A percentile compares a stretch with the other conserved stretches of the same genome.
phyloP scores from a whole-genome alignment of 2,888 invertebrate species.

The Lymantria monacha region DNA sequence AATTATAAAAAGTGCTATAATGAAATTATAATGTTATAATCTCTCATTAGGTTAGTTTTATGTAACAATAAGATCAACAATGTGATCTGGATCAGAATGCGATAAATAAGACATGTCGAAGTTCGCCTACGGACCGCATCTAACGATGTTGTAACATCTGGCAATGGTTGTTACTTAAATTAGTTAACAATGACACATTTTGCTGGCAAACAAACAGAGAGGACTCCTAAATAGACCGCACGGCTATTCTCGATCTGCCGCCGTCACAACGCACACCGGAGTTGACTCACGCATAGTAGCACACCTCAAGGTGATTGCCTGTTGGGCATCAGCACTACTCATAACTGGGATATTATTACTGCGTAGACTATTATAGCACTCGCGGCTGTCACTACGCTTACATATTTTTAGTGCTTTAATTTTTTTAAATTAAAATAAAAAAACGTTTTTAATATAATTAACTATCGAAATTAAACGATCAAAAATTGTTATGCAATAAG shows the following conservation, averaged over 20 bases:
- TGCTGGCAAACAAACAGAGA: conserved; percentile 80
- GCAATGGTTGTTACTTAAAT: conserved; percentile 78
- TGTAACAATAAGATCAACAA: background rate
- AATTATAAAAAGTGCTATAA: too few species aligned
- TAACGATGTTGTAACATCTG: conserved; percentile 74
- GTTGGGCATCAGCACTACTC: conserved; percentile 36
- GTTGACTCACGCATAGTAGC: conserved; percentile 73
- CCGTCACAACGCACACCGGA: conserved; percentile 74
- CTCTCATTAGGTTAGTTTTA: background rate
- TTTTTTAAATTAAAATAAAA: background rate
- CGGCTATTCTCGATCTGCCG: conserved; percentile 72
- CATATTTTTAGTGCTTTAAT: background rate
- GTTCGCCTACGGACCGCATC: conserved; percentile 46
- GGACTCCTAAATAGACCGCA: conserved; percentile 77
- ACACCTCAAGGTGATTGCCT: conserved; percentile 73
- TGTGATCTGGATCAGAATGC: conserved; percentile 10
- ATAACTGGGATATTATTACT: conserved; percentile 11
- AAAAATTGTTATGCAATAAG: too few species aligned
- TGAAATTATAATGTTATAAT: too few species aligned
- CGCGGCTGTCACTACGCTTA: background rate
- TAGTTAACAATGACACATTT: conserved; percentile 83
- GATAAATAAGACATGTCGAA: conserved; percentile 47
- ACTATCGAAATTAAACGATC: too few species aligned
- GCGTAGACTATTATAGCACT: background rate
- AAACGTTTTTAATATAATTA: too few species aligned